Percentiles rank a stretch among this genome's conserved stretches.
Evolutionary conservation across 2,113 vertebrate species (phyloP).

Genomic region (Pelusios castaneus): DNA sequence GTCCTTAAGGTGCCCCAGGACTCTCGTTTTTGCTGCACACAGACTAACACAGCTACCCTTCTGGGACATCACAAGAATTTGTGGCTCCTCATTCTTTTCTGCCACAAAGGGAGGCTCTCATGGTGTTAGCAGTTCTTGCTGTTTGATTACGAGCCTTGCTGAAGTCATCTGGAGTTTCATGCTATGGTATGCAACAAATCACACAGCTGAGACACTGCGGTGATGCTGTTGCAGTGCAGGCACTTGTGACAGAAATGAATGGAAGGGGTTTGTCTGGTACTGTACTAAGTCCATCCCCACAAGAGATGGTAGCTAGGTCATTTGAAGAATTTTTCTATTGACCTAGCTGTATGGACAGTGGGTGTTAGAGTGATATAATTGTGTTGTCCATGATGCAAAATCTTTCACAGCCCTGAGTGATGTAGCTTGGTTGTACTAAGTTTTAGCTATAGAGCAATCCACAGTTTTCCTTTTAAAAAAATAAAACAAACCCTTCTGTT

Average conservation of each 20-base stretch:
- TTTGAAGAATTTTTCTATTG: not conserved
- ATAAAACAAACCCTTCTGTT: not conserved
- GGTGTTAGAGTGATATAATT: not conserved
- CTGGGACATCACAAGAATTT: too few relatives aligned
- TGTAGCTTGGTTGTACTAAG: not conserved
- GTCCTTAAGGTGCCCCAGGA: too few relatives aligned
- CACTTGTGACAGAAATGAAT: not conserved
- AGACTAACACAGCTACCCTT: too few relatives aligned
- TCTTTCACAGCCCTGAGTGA: not conserved
- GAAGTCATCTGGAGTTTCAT: not conserved
- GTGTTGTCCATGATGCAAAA: fast-evolving
- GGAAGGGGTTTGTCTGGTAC: not conserved
- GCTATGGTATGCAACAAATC: too few relatives aligned
- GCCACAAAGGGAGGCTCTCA: too few relatives aligned
- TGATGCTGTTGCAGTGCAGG: not conserved
- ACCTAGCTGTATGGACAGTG: not conserved
- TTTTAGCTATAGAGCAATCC: not conserved
- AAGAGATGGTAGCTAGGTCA: not conserved
- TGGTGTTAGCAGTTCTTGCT: too few relatives aligned
- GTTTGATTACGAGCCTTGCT: not conserved
- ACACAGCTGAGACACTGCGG: too few relatives aligned
- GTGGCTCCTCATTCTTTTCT: too few relatives aligned
- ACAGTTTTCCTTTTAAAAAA: not conserved
- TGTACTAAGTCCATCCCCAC: not conserved
- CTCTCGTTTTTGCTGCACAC: too few relatives aligned